Percentiles rank a stretch among this genome's conserved stretches.
phyloP scores from a whole-genome alignment of 2,113 vertebrate species.

The Carassius carassius region DNA sequence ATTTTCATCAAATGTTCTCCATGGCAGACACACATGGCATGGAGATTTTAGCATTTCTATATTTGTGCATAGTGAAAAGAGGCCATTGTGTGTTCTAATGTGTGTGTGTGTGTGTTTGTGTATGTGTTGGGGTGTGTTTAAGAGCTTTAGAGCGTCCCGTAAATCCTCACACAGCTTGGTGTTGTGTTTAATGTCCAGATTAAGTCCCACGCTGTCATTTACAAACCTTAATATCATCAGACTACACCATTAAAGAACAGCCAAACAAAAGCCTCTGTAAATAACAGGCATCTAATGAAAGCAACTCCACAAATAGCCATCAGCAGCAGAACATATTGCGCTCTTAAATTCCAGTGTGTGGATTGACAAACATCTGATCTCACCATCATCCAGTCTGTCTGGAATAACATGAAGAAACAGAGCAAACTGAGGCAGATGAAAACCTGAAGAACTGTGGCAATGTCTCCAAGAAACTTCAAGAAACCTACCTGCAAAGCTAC shows the following conservation, averaged over 20 bases:
- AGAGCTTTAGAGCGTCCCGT: constrained; percentile 24
- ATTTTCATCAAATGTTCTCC: background rate
- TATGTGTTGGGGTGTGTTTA: background rate
- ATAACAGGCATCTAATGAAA: constrained; percentile 13
- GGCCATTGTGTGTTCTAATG: background rate
- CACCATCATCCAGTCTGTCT: too few species aligned
- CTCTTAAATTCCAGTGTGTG: background rate
- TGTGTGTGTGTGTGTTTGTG: too few species aligned
- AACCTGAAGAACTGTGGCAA: too few species aligned
- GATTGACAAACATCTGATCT: background rate
- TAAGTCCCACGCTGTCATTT: constrained; percentile 44
- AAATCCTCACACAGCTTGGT: constrained; percentile 10
- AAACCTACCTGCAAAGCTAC: too few species aligned
- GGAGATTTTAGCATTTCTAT: background rate
- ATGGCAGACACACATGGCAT: background rate
- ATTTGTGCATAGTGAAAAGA: background rate
- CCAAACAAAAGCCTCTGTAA: constrained; percentile 6
- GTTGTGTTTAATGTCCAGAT: constrained; percentile 50
- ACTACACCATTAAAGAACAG: constrained; percentile 42
- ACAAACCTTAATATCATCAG: constrained; percentile 42
- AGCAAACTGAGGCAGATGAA: too few species aligned
- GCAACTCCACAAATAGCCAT: background rate
- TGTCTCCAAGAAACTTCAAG: too few species aligned
- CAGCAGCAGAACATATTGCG: background rate
- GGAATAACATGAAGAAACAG: too few species aligned